Base-by-base conservation (phyloP, 1,140 invertebrate species). In the Carposina sasakii region DNA sequence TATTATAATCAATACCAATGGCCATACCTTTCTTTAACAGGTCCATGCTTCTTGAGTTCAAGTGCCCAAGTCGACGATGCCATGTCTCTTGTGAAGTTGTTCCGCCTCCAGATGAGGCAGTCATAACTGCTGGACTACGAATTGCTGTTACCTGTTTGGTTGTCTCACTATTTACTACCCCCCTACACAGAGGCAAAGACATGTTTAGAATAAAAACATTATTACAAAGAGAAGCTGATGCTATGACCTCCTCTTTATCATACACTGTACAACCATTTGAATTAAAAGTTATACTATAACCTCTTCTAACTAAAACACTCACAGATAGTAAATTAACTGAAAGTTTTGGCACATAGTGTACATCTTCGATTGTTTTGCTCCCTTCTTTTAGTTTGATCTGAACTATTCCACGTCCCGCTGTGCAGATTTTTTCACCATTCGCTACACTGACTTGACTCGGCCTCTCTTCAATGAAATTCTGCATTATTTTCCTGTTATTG, bases 21-120 rank as follows among this genome's bases (percentile, higher is more conserved):
- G 12, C 24, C 26, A 31, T 40, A 33, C 34, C 46, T 40, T 30
- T 12, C n/a, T 48, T 48, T 13, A 48, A n/a, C 3, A 40, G 15
- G 4, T 34, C n/a, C 34, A 48, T 39, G 31, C 36, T 40, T 10
- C 23, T 26, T 5, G 23, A 9, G n/a, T 48, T 39, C 2, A 40
- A 15, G 55, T 44, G 28, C 9, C 19, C 42, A 2, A 44, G 19
- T 12, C 42, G 42, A 4, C 17, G n/a, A 48, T 40, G 34, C 17
- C 23, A 24, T 16, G n/a, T 13, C 16, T 34, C 33, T 21, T 48
- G 33, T 3, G 33, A 23, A 28, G 24, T 28, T 28, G n/a, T n/a
- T n/a, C 6, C 4, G 12, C 30, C 13, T 3, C 13, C 16, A 13
- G 17, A 23, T 31, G 33, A 19, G 13, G 19, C 22, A 31, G 28